These are phyloP conservation scores for Lacanobia wlatinum DNA, from an alignment of 2,888 invertebrate genomes.

Conservation along the genomic window DNA sequence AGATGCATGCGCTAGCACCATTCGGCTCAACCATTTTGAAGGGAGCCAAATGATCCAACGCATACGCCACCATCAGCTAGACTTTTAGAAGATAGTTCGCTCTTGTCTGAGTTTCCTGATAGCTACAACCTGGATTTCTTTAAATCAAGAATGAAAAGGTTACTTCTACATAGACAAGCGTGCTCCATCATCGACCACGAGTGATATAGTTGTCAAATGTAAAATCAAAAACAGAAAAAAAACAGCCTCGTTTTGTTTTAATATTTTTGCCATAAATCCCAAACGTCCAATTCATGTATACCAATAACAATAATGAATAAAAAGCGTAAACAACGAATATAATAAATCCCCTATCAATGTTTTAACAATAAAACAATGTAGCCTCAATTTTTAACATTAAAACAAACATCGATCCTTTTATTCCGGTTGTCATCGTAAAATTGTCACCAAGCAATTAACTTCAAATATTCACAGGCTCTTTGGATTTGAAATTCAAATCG, in stretches of 20 bases:
- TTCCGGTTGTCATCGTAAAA: constrained; percentile 15
- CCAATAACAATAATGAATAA: background rate
- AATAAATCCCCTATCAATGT: constrained; percentile 25
- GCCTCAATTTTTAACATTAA: constrained; percentile 10
- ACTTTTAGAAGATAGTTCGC: too few relatives aligned
- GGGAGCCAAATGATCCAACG: too few relatives aligned
- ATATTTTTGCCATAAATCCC: background rate
- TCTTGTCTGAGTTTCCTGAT: too few relatives aligned
- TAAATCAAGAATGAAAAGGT: too few relatives aligned
- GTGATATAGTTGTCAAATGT: too few relatives aligned
- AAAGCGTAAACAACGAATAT: background rate
- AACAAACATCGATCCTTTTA: constrained; percentile 6
- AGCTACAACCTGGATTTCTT: too few relatives aligned
- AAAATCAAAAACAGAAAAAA: too few relatives aligned
- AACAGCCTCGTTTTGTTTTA: background rate
- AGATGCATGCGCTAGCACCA: too few relatives aligned
- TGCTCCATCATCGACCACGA: too few relatives aligned
- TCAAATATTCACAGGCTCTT: constrained; percentile 15
- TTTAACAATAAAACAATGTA: constrained; percentile 12
- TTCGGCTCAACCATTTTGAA: too few relatives aligned
- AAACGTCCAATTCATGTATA: background rate
- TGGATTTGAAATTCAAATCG: constrained; percentile 42
- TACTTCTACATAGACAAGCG: too few relatives aligned
- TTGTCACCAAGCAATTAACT: constrained; percentile 28
- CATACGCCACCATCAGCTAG: too few relatives aligned